Evolutionary conservation across 2,797 vertebrate genomes (phyloP).

Genomic region (Ctenopoma multispine): DNA sequence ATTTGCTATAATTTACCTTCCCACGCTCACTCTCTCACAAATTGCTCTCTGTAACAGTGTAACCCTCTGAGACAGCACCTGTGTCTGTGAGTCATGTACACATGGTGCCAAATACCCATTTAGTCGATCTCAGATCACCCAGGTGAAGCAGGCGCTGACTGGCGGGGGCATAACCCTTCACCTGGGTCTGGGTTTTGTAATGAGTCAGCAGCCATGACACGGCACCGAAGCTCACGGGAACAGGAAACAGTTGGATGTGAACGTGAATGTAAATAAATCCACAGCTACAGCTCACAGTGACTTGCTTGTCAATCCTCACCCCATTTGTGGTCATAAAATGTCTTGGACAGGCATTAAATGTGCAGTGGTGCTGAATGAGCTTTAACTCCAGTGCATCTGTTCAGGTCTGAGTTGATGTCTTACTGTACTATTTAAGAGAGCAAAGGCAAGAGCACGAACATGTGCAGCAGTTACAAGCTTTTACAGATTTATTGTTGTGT

Average conservation of each 20-base stretch:
- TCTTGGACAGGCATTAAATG: constrained; percentile 17
- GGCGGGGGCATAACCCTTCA: constrained; percentile 24
- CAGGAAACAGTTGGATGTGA: constrained; percentile 57
- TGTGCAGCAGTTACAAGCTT: background rate
- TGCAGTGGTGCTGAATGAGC: constrained; percentile 9
- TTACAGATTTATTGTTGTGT: constrained; percentile 1
- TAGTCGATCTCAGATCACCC: constrained; percentile 35
- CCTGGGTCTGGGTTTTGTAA: constrained; percentile 36
- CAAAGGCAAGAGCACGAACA: background rate
- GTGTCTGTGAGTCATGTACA: constrained; percentile 70
- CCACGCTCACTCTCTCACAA: constrained; percentile 29
- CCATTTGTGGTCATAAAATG: constrained; percentile 11
- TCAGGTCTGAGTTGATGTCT: constrained; percentile 9
- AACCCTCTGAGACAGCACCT: constrained; percentile 63
- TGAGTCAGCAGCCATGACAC: constrained; percentile 60
- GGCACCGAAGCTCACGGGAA: constrained; percentile 8
- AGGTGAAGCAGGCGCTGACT: constrained; percentile 26
- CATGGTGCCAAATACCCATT: constrained; percentile 32
- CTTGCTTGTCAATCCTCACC: constrained; percentile 43
- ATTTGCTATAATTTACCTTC: constrained; percentile 20
- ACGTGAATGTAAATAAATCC: constrained; percentile 51
- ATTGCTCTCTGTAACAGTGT: constrained; percentile 21
- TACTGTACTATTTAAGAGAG: background rate
- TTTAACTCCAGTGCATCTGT: background rate
- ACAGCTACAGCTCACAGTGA: constrained; percentile 19